These are phyloP conservation scores for Agrotis exclamationis DNA, from an alignment of 2,888 invertebrate species.

Conservation along the genomic window DNA sequence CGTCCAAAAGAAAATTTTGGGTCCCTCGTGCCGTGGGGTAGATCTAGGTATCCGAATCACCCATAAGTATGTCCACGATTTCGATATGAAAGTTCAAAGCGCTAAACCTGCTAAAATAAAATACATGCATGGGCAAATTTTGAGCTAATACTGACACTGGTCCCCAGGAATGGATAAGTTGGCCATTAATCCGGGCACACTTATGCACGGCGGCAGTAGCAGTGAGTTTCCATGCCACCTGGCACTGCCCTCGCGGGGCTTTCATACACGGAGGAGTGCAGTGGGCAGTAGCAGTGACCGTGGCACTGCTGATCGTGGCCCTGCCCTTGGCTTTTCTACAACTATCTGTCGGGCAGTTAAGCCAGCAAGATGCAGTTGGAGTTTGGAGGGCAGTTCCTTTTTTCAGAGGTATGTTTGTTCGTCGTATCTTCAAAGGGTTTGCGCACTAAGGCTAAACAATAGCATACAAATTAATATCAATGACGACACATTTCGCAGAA, in stretches of 20 bases:
- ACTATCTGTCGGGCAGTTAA: slow-evolving; percentile 92
- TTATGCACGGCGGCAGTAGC: slow-evolving; percentile 90
- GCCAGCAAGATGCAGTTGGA: slow-evolving; percentile 92
- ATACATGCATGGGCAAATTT: background rate
- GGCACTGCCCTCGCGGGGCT: slow-evolving; percentile 91
- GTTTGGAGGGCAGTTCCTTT: slow-evolving; percentile 93
- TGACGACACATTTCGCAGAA: too few species aligned
- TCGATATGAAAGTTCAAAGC: too few species aligned
- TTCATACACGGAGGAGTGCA: slow-evolving; percentile 87
- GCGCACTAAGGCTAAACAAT: too few species aligned
- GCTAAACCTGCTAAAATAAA: background rate
- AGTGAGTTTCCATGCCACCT: slow-evolving; percentile 90
- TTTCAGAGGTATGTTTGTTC: slow-evolving; percentile 89
- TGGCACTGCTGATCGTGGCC: slow-evolving; percentile 87
- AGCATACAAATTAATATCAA: too few species aligned
- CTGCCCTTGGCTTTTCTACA: slow-evolving; percentile 92
- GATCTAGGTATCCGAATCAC: too few species aligned
- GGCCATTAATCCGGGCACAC: slow-evolving; percentile 77
- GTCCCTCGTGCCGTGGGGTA: too few species aligned
- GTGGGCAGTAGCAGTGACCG: slow-evolving; percentile 88
- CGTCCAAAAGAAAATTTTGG: too few species aligned
- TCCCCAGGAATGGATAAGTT: slow-evolving; percentile 74
- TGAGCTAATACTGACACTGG: background rate
- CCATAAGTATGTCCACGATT: too few species aligned
- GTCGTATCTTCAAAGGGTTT: too few species aligned